Evolutionary conservation across 2,797 vertebrate genomes (phyloP).

Genomic region (Lithobates pipiens): DNA sequence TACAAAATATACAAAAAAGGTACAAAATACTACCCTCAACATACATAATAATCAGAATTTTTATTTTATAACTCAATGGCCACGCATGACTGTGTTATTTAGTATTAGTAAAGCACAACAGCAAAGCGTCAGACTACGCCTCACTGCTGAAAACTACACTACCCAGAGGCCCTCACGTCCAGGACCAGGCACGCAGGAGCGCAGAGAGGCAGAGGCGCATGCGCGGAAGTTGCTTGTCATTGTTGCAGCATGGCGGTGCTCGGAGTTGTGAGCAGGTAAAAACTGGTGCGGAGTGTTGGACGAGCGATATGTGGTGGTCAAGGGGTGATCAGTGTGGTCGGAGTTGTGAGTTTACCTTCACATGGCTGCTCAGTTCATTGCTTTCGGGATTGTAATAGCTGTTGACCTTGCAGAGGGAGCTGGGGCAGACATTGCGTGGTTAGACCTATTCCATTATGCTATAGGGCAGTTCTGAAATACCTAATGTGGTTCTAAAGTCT

Average conservation of each 20-base stretch:
- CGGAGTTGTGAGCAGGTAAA: conserved; percentile 36
- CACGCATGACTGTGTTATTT: no score
- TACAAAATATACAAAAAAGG: no score
- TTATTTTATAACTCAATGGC: no score
- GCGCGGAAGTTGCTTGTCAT: background rate
- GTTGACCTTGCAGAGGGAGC: background rate
- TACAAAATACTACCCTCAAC: no score
- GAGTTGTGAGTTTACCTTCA: no score
- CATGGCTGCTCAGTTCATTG: no score
- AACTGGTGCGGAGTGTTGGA: background rate
- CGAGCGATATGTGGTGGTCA: background rate
- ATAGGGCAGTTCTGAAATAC: no score
- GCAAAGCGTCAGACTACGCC: background rate
- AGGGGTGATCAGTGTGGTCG: background rate
- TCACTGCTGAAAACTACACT: background rate
- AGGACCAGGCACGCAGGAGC: background rate
- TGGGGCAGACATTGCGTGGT: no score
- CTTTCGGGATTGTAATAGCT: no score
- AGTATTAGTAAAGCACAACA: background rate
- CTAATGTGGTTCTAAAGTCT: no score
- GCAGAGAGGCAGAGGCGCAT: background rate
- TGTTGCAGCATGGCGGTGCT: conserved; percentile 14
- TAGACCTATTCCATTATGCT: no score
- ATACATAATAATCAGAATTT: no score
- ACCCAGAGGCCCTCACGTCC: background rate